Base-by-base conservation (phyloP, 2,888 invertebrate genomes). In the Caenorhabditis sp. region DNA sequence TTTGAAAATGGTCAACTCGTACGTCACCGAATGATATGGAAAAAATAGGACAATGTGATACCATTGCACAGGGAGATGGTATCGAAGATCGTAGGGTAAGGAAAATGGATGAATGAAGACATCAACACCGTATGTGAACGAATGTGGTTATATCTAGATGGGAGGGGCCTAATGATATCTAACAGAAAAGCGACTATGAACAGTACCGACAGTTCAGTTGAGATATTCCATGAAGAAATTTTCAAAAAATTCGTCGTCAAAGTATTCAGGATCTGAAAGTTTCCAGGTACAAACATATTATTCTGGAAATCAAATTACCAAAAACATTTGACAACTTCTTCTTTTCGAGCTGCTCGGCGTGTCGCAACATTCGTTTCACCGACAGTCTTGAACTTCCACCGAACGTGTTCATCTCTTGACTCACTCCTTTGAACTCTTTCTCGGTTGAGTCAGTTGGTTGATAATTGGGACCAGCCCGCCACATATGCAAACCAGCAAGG, bases 401-500 rank as follows among this genome's bases (percentile, higher is more conserved):
- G 26, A 81, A 76, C 28, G 61, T 61, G 22, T 55, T 61, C 53
- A 85, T 74, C 65, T 82, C 80, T 18, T 74, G 55, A 9, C 51
- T 51, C 15, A 86, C 86, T 20, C 86, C 84, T n/a, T 55, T 47
- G 44, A 64, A 87, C 58, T 87, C 85, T 20, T 61, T 70, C 37
- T 85, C 86, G 18, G 80, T 40, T 1, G 86, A 65, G 26, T 82
- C 83, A 22, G 72, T 62, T 13, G 71, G 60, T 15, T 53, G 51
- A 40, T 76, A 71, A 13, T 79, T 60, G 28, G 80, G 50, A 40
- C 81, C 70, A n/a, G 85, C 83, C 40, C 87, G 85, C 70, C 88
- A 88, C 60, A 83, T 69, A 61, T 89, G 87, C 26, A 91, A 83
- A 8, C 89, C 90, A 40, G 88, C 86, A 28, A 91, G 85, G 80